These are phyloP conservation scores for Hylia prasina DNA, from an alignment of 2,113 vertebrate genomes.

Conservation along the genomic window DNA sequence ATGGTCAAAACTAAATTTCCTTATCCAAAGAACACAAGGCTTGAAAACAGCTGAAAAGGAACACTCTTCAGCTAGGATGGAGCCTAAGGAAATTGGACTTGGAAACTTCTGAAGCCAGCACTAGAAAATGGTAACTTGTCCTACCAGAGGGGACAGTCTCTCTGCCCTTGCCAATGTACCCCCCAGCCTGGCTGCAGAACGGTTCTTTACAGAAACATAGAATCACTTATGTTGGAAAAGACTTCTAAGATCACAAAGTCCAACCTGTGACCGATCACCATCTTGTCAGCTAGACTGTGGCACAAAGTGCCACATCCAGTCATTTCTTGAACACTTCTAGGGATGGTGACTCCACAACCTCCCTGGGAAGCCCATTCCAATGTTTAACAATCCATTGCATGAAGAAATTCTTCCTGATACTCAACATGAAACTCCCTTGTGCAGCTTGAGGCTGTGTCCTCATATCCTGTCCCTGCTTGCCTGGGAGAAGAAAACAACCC, in stretches of 20 bases:
- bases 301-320: neutral
- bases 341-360: neutral
- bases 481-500: neutral
- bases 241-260: neutral
- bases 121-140: neutral
- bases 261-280: neutral
- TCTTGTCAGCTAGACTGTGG: rapidly evolving
- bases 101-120: neutral
- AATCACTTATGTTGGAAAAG: neutral
- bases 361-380: neutral
- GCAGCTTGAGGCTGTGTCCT: neutral
- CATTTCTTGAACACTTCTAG: rapidly evolving
- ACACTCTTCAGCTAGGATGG: neutral
- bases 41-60: neutral
- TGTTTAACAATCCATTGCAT: neutral
- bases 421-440: neutral
- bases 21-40: neutral
- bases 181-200: neutral
- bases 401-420: neutral
- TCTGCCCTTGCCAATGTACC: neutral
- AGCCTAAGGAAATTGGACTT: neutral
- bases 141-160: neutral
- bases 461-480: neutral
- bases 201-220: neutral
- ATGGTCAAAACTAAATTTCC: neutral